Evolutionary conservation across 2,113 vertebrate species (phyloP), one percentile per base, ranked within the genome.

Genomic region (Benitochromis conjunctus): DNA sequence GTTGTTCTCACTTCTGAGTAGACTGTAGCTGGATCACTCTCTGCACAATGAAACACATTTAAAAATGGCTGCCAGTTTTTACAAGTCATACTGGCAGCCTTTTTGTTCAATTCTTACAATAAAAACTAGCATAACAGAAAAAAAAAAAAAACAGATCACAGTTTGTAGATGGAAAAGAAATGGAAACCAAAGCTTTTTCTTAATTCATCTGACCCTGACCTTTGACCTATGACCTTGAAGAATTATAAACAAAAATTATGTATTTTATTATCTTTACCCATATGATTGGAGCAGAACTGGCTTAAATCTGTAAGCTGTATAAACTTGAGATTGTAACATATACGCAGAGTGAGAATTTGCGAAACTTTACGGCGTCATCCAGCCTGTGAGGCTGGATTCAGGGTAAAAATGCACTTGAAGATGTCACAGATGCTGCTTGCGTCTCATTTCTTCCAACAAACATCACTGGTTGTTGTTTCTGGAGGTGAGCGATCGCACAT

Each of bases 251-350:
- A 1, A 36, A 1, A 36, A 36, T 31, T 2, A 3, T 36, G 18
- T 62, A 62, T 62, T 36, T 12, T 62, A 62, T 36, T 12, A 62
- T 62, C 58, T 62, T 62, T 36, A 62, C 0, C 58, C 31, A 62
- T n/a, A 36, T 36, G 58, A 4, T 26, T 26, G 26, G 31, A 62
- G 31, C 58, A 62, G 31, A 62, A 62, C 0, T 62, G 0, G 58
- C 5, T 36, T 18, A 62, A n/a, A 62, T 62, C 5, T 62, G n/a
- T 0, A 0, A 62, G 58, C 58, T 62, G 0, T 3, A 36, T 62
- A 62, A 62, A 62, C 58, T 62, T 36, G 58, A 12, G 57, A 62
- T 62, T 62, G 36, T 62, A 62, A 62, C 18, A 62, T n/a, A 2
- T 62, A 0, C 26, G 26, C 26, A 26, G 26, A 26, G 26, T 26